phyloP scores from a whole-genome alignment of 1,140 invertebrate species.

The Ruditapes philippinarum region DNA sequence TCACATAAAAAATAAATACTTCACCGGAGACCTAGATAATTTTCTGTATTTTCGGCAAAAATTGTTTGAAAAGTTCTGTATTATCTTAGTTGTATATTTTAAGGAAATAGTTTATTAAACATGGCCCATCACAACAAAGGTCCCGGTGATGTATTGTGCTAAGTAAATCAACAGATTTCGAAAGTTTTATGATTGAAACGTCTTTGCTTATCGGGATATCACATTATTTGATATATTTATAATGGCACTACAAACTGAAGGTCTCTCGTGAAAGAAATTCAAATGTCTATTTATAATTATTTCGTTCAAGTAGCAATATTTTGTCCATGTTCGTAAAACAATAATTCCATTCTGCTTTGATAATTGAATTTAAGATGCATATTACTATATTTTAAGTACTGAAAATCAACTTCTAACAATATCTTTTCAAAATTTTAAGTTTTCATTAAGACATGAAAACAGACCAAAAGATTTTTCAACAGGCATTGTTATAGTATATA shows the following conservation, averaged over 20 bases:
- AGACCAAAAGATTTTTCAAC: too few relatives aligned
- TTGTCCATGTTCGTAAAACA: too few relatives aligned
- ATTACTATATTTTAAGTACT: too few relatives aligned
- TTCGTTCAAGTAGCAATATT: too few relatives aligned
- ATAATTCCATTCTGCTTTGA: too few relatives aligned
- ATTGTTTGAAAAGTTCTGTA: neutral
- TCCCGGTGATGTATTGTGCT: neutral
- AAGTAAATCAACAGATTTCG: neutral
- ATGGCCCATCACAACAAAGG: constrained; percentile 24
- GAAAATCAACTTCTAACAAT: too few relatives aligned
- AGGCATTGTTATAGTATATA: too few relatives aligned
- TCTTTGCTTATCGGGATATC: neutral
- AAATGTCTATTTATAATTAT: too few relatives aligned
- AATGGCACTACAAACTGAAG: neutral
- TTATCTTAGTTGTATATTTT: constrained; percentile 5
- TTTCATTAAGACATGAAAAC: too few relatives aligned
- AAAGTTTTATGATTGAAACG: neutral
- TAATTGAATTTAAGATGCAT: too few relatives aligned
- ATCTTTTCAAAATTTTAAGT: too few relatives aligned
- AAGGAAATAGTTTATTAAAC: neutral
- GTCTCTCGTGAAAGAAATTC: too few relatives aligned
- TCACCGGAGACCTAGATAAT: neutral
- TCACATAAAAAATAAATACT: neutral
- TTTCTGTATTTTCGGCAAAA: neutral
- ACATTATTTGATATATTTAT: neutral